These are phyloP conservation scores for Polydesmus complanatus DNA, from an alignment of 2,888 invertebrate genomes.

Conservation along the genomic window DNA sequence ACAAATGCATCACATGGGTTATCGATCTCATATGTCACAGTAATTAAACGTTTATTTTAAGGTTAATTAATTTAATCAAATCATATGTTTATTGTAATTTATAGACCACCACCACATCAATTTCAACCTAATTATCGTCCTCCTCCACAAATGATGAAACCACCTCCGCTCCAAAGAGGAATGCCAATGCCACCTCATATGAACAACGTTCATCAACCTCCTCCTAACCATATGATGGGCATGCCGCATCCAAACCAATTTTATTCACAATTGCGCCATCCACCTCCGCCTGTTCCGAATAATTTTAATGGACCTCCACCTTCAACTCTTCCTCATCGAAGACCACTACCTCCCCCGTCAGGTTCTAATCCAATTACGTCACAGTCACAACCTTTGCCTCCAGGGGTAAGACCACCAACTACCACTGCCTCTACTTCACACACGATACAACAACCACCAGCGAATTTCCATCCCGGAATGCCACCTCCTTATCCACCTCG, in stretches of 20 bases:
- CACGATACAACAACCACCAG: background rate
- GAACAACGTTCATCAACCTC: constrained; percentile 1
- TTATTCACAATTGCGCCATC: constrained; percentile 5
- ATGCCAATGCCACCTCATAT: background rate
- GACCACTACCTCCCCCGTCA: constrained; percentile 1
- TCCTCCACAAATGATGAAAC: constrained; percentile 2
- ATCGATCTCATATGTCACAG: background rate
- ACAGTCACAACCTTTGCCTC: constrained; percentile 1
- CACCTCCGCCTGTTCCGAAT: constrained; percentile 7
- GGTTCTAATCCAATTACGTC: background rate
- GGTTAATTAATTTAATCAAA: background rate
- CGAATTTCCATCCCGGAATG: background rate
- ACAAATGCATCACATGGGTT: background rate
- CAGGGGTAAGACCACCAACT: background rate
- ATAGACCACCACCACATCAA: background rate
- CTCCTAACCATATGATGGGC: constrained; percentile 7
- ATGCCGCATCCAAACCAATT: constrained; percentile 7
- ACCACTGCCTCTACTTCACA: background rate
- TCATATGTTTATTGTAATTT: background rate
- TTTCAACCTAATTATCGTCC: background rate
- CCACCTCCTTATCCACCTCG: background rate
- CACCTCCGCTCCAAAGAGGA: background rate
- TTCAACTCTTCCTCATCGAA: background rate
- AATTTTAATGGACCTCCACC: background rate
- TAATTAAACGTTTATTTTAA: background rate